Evolutionary conservation across 2,113 vertebrate genomes (phyloP), one percentile per base, ranked within the genome.

Genomic region (Todiramphus saurophagus): DNA sequence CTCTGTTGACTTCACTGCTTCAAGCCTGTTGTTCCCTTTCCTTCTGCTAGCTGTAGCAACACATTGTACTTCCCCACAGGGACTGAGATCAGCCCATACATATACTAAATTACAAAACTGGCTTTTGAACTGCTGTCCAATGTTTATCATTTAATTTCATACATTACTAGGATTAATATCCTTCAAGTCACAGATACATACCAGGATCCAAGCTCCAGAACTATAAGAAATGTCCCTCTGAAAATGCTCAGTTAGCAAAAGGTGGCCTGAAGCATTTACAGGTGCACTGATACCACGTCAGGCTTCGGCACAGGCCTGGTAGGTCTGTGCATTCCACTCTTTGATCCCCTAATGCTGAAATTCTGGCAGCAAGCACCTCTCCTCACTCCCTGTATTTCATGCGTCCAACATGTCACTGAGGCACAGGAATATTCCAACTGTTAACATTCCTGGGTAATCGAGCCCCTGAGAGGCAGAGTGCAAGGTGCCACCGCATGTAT

Each of bases 261-360:
- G n/a, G 43, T 63, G 59, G 8, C 53, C 60, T 53, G 37, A 75
- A 63, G 46, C 48, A 66, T 51, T 66, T 64, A 37, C 55, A 83
- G 25, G 33, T 50, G 51, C 17, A 17, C 16, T 1, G 10, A n/a
- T 0, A 37, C 28, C 9, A 6, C 0, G 0, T 11, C 44, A 55
- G 51, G 70, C 41, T 60, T 37, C 66, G 72, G 48, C 59, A 78
- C 0, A 1, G 60, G 23, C 17, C 55, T 39, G 16, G 16, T 2
- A 67, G 16, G 20, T 30, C 72, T 39, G 4, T 4, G 24, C 10
- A 15, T 43, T 44, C 56, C 37, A 13, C 31, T 28, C 48, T 37
- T 44, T 20, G 50, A 48, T 27, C 20, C 1, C 0, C 13, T 37
- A 39, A 37, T 7, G 33, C 48, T 63, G 62, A 31, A 81, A 69